Conservation (phyloP, 2,797 vertebrate genomes). For the Menidia menidia region DNA sequence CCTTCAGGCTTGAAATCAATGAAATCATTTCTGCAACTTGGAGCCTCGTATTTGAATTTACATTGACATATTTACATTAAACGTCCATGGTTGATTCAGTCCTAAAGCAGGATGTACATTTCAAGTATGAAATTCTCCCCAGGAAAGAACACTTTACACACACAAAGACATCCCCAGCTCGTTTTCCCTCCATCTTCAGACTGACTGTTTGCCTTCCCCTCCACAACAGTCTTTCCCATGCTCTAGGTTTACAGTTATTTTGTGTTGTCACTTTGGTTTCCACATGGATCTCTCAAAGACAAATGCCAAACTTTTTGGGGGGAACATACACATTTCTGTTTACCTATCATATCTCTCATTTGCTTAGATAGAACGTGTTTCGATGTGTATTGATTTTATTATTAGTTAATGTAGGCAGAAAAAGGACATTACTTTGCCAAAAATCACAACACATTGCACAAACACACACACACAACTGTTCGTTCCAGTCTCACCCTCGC, state of each 20-base stretch:
- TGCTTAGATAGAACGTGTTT: background rate
- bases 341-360: background rate
- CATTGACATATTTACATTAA: too few species aligned
- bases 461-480: conserved; percentile 1
- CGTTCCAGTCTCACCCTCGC: conserved; percentile 15
- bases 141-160: background rate
- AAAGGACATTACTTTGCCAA: background rate
- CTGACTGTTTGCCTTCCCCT: conserved; percentile 3
- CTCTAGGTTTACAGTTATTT: background rate
- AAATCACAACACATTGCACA: conserved; percentile 1
- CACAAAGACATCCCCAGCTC: background rate
- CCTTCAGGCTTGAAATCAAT: background rate
- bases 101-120: background rate
- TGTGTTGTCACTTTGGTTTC: conserved; percentile 6
- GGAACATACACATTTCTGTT: background rate
- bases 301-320: background rate
- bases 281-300: background rate
- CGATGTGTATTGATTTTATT: background rate
- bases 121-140: too few species aligned
- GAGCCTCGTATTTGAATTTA: background rate
- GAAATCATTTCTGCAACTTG: background rate
- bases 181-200: conserved; percentile 2
- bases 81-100: background rate
- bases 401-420: conserved; percentile 1
- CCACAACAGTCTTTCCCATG: conserved; percentile 1